Percentiles rank a stretch among this genome's conserved stretches.
Evolutionary conservation across 2,113 vertebrate species (phyloP).

Genomic region (Peromyscus californicus): DNA sequence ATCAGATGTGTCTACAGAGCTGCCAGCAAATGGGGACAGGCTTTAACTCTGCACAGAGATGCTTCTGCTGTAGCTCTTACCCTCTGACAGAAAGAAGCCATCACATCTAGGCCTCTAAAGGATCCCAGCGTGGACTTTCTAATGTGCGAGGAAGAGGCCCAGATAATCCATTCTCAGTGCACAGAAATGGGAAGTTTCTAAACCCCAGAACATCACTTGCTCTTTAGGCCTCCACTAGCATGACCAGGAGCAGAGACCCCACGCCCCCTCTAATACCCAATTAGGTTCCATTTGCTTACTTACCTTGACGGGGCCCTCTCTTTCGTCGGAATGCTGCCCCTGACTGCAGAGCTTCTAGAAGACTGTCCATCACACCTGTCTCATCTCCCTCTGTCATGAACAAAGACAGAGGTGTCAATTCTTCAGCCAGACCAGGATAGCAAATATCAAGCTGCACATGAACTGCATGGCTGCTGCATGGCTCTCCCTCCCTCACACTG

Average conservation of each 20-base stretch:
- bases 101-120: background rate
- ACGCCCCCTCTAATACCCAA: background rate
- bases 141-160: background rate
- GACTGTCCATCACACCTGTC: conserved; percentile 91
- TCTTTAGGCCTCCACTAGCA: background rate
- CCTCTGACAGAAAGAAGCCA: conserved; percentile 37
- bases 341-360: conserved; percentile 90
- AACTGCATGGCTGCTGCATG: background rate
- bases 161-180: background rate
- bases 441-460: background rate
- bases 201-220: background rate
- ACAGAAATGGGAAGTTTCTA: background rate
- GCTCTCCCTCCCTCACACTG: background rate
- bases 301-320: conserved; percentile 90
- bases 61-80: background rate
- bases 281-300: background rate
- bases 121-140: background rate
- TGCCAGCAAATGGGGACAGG: background rate
- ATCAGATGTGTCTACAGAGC: background rate
- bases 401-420: background rate
- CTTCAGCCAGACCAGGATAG: background rate
- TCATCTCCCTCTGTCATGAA: conserved; percentile 88
- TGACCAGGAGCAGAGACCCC: background rate
- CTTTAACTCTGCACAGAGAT: background rate
- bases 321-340: conserved; percentile 91